Percentiles rank a stretch among this genome's conserved stretches.
Evolutionary conservation across 2,888 invertebrate species (phyloP).

Genomic region (Dolichopus griseipennis): DNA sequence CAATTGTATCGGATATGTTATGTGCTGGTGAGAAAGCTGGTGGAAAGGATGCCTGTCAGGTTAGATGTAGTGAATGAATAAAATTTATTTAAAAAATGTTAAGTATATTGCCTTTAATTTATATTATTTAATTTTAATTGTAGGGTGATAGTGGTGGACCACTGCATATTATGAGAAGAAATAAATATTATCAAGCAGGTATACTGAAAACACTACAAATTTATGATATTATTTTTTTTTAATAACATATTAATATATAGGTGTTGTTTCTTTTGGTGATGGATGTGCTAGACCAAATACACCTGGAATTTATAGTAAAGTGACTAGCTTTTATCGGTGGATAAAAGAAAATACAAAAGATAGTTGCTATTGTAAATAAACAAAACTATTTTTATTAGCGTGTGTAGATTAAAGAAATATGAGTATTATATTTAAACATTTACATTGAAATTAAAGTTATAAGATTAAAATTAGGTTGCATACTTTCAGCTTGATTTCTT

Average conservation of each 20-base stretch:
- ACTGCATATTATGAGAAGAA: conserved; percentile 15
- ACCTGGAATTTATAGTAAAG: conserved; percentile 38
- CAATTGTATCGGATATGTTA: conserved; percentile 16
- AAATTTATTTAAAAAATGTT: not conserved
- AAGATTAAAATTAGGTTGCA: no score
- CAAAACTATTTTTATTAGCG: no score
- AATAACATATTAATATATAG: conserved; percentile 16
- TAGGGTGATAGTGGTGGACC: conserved; percentile 20
- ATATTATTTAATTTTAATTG: not conserved
- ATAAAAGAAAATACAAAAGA: conserved; percentile 34
- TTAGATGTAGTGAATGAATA: not conserved
- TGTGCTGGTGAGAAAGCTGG: conserved; percentile 18
- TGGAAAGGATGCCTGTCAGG: conserved; percentile 18
- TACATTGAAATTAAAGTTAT: no score
- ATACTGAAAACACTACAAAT: not conserved
- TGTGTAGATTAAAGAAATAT: no score
- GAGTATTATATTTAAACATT: no score
- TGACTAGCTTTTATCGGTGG: conserved; percentile 36
- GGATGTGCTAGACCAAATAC: conserved; percentile 37
- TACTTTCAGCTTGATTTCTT: no score
- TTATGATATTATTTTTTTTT: no score
- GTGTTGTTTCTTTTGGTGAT: conserved; percentile 38
- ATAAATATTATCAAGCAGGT: conserved; percentile 7
- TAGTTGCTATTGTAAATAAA: conserved; percentile 32
- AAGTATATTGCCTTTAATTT: no score